Conservation (phyloP, 2,888 invertebrate genomes). For the Cheilosia scutellata region DNA sequence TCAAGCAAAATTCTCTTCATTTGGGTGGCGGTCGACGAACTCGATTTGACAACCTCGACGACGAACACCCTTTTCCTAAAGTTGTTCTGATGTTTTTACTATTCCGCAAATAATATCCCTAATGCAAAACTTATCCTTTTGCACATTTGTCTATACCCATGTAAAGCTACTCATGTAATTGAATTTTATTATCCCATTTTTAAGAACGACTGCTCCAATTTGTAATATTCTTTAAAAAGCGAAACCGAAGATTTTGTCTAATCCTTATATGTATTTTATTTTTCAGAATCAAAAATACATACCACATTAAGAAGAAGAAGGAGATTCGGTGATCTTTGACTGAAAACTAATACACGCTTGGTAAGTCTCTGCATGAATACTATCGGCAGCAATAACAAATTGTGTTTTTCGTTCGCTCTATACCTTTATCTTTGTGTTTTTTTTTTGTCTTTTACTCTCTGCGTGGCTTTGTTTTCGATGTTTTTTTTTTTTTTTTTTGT, state of each 20-base stretch:
- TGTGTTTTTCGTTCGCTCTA: slow-evolving; percentile 1
- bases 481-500: neutral
- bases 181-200: too few species aligned
- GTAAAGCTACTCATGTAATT: too few species aligned
- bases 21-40: too few species aligned
- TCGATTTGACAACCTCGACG: too few species aligned
- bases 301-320: slow-evolving; percentile 19
- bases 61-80: too few species aligned
- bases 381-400: neutral
- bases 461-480: neutral
- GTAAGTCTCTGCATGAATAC: slow-evolving; percentile 24
- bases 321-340: slow-evolving; percentile 39
- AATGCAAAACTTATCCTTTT: neutral
- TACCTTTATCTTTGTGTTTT: slow-evolving; percentile 1
- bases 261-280: slow-evolving; percentile 4
- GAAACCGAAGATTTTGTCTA: neutral
- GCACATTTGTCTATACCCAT: too few species aligned
- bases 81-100: too few species aligned
- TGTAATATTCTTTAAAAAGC: neutral
- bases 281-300: slow-evolving; percentile 50
- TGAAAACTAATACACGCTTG: slow-evolving; percentile 67
- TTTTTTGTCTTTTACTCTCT: neutral
- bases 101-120: neutral
- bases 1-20: too few species aligned
- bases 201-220: too few species aligned